Evolutionary conservation across 2,113 vertebrate species (phyloP).

Genomic region (Onychostoma macrolepis): DNA sequence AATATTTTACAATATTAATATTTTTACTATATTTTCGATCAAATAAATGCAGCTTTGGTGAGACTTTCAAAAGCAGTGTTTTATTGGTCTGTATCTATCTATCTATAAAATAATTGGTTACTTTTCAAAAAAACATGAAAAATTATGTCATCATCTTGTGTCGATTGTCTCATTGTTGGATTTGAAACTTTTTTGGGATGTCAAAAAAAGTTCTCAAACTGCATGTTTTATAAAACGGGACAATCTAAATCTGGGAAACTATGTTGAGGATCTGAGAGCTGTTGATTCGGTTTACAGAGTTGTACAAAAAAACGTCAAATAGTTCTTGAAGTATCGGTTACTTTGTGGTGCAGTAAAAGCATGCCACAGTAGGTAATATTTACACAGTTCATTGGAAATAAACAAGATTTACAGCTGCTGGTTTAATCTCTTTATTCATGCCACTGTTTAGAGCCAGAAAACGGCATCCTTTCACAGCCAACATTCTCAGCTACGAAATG

Average conservation of each 20-base stretch:
- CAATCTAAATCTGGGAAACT: not conserved
- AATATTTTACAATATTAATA: no score
- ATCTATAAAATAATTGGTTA: not conserved
- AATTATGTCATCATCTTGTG: not conserved
- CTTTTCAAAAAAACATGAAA: no score
- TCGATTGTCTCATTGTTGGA: not conserved
- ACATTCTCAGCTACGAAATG: slow-evolving; percentile 17
- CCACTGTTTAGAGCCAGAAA: not conserved
- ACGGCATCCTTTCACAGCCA: not conserved
- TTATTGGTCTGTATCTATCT: no score
- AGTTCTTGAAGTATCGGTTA: not conserved
- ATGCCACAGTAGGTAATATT: not conserved
- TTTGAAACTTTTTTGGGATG: not conserved
- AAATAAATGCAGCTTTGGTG: no score
- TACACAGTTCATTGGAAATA: not conserved
- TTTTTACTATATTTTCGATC: no score
- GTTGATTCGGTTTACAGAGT: not conserved
- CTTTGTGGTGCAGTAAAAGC: not conserved
- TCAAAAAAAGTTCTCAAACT: not conserved
- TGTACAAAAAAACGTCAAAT: not conserved
- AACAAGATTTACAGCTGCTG: slow-evolving; percentile 8
- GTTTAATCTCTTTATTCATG: not conserved
- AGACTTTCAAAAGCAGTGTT: no score
- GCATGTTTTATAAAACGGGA: not conserved
- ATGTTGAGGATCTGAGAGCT: slow-evolving; percentile 1